A percentile compares a stretch with the other conserved stretches of the same genome.
These are phyloP conservation scores for Catocala fraxini DNA, from an alignment of 2,888 invertebrate species.

Conservation along the genomic window DNA sequence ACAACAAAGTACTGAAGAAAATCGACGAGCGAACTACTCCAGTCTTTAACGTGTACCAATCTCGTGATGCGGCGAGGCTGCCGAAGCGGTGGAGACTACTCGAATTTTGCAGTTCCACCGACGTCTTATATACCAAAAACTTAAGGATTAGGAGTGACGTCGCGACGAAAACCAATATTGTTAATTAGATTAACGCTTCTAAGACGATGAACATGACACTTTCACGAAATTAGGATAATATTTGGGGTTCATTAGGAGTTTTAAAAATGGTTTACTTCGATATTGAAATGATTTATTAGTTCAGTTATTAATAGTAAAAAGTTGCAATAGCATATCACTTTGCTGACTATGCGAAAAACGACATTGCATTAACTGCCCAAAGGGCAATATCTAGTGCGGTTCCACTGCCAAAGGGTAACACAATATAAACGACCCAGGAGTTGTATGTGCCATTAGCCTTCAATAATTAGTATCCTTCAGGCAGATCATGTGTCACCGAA, in stretches of 20 bases:
- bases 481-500: too few relatives aligned
- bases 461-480: too few relatives aligned
- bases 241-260: constrained; percentile 14
- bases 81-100: constrained; percentile 83
- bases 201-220: constrained; percentile 63
- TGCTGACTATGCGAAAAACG: too few relatives aligned
- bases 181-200: constrained; percentile 82
- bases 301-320: too few relatives aligned
- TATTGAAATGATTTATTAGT: too few relatives aligned
- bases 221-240: constrained; percentile 16
- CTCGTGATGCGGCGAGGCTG: constrained; percentile 70
- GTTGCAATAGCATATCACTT: too few relatives aligned
- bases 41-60: constrained; percentile 80
- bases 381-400: too few relatives aligned
- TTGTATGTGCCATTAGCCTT: too few relatives aligned
- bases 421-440: too few relatives aligned
- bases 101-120: constrained; percentile 53
- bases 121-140: constrained; percentile 76
- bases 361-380: too few relatives aligned
- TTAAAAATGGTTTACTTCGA: not conserved
- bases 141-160: constrained; percentile 72
- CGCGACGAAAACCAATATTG: constrained; percentile 80
- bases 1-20: constrained; percentile 85
- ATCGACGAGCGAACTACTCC: constrained; percentile 87
- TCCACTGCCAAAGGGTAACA: too few relatives aligned